A percentile compares a stretch with the other conserved stretches of the same genome.
phyloP scores from a whole-genome alignment of 2,113 vertebrate species.

The Mellivora capensis region DNA sequence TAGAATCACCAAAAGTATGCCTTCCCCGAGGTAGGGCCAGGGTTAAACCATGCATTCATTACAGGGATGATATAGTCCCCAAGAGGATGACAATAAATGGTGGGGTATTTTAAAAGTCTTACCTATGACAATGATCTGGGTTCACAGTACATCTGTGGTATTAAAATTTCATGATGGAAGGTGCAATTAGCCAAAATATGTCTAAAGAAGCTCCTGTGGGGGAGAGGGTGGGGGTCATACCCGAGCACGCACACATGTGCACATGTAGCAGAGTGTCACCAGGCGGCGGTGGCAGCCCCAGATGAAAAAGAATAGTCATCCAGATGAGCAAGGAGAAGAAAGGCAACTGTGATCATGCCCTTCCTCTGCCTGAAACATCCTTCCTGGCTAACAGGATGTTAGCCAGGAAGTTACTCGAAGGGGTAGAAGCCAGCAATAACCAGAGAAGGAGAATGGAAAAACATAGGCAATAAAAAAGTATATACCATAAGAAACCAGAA shows the following conservation, averaged over 20 bases:
- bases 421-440: background rate
- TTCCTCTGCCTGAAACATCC: background rate
- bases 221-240: accelerated
- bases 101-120: background rate
- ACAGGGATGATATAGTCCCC: background rate
- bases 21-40: background rate
- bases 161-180: background rate
- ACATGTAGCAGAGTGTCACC: no score
- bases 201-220: background rate
- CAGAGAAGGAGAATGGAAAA: background rate
- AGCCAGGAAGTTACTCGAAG: background rate
- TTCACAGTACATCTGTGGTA: background rate
- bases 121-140: background rate
- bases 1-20: background rate
- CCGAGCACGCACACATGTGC: background rate
- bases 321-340: background rate
- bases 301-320: background rate
- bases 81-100: background rate
- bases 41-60: background rate
- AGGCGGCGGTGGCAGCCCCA: background rate
- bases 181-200: background rate
- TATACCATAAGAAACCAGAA: background rate
- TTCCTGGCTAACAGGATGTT: background rate
- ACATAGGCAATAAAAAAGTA: background rate
- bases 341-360: background rate